These are phyloP conservation scores for Grantiella picta DNA, from an alignment of 2,113 vertebrate species.

Conservation along the genomic window DNA sequence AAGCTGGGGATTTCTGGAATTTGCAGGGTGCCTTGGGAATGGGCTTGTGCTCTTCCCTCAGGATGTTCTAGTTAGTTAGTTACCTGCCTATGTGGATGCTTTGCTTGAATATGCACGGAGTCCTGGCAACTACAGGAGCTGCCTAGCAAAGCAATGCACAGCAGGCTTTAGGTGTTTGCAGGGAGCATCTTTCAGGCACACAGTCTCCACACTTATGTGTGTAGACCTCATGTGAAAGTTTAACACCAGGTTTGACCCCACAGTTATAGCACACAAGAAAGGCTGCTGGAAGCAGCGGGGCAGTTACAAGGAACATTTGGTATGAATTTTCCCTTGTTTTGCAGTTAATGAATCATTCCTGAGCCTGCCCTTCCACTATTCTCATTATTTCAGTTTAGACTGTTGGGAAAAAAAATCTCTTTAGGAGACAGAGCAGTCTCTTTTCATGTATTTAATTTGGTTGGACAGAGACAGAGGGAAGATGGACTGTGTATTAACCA, in stretches of 20 bases:
- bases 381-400: slow-evolving; percentile 33
- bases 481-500: background rate
- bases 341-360: slow-evolving; percentile 58
- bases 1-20: background rate
- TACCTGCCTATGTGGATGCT: background rate
- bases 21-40: rapidly evolving
- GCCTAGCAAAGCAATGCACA: background rate
- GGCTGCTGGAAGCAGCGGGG: background rate
- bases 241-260: slow-evolving; percentile 19
- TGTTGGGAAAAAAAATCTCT: background rate
- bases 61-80: background rate
- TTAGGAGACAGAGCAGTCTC: background rate
- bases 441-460: background rate
- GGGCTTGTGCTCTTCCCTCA: background rate
- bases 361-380: slow-evolving; percentile 39
- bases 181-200: background rate
- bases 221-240: background rate
- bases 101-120: background rate
- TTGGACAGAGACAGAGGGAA: background rate
- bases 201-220: background rate
- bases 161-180: background rate
- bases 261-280: background rate
- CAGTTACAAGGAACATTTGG: slow-evolving; percentile 55
- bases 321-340: slow-evolving; percentile 57
- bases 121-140: background rate